Evolutionary conservation across 30 jellyfish, hydroid and myxozoan species (phyloP).

Genomic region (Cassiopea andromeda): DNA sequence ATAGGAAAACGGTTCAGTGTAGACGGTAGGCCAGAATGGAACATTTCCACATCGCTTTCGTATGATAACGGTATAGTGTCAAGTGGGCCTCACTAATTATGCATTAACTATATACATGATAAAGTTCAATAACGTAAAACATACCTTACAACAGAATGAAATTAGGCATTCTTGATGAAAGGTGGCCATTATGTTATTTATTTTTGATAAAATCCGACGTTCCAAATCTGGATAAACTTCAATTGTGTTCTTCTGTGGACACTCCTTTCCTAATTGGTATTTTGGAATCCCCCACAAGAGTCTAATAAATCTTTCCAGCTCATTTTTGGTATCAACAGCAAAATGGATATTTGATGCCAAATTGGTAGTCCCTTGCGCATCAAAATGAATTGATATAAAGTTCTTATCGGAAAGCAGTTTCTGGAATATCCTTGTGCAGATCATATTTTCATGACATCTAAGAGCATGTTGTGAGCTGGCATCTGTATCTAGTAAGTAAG

Average conservation of each 20-base stretch:
- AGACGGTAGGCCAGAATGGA: too few relatives aligned
- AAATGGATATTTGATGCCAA: not conserved
- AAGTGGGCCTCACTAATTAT: too few relatives aligned
- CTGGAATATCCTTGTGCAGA: not conserved
- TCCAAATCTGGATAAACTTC: not conserved
- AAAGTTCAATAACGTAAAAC: too few relatives aligned
- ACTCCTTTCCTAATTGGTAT: not conserved
- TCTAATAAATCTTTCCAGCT: not conserved
- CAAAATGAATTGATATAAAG: not conserved
- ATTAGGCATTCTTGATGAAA: not conserved
- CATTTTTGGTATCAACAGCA: not conserved
- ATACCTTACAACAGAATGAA: too few relatives aligned
- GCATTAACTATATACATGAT: too few relatives aligned
- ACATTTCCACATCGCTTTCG: too few relatives aligned
- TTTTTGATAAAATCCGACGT: too few relatives aligned
- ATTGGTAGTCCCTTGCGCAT: not conserved
- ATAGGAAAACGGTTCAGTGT: too few relatives aligned
- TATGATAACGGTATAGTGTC: too few relatives aligned
- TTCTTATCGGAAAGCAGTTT: not conserved
- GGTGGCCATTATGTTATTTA: not conserved
- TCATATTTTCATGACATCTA: not conserved
- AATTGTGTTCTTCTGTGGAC: not conserved
- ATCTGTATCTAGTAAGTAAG: not conserved
- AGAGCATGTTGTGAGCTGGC: not conserved
- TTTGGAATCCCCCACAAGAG: not conserved